These are phyloP conservation scores for Bruchidius siliquastri DNA, from an alignment of 2,888 invertebrate species.

Conservation along the genomic window DNA sequence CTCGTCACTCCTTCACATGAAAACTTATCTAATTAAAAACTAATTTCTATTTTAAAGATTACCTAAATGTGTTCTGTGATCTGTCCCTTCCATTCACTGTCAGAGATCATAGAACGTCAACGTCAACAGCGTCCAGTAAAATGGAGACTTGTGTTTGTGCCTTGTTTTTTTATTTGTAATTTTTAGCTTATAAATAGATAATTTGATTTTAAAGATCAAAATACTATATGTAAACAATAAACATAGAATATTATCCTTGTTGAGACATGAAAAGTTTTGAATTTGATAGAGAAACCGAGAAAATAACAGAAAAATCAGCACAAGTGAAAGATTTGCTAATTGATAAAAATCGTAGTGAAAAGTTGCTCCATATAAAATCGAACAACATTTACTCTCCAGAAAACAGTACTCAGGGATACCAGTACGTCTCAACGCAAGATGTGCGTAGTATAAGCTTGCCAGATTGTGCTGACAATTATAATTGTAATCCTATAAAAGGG, in stretches of 20 bases:
- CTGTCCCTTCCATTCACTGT: too few species aligned
- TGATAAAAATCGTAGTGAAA: conserved; percentile 10
- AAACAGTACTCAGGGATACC: conserved; percentile 5
- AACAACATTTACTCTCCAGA: conserved; percentile 5
- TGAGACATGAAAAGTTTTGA: conserved; percentile 23
- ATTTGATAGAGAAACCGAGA: conserved; percentile 11
- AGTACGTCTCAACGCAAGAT: conserved; percentile 24
- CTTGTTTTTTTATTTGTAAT: neutral
- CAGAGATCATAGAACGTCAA: too few species aligned
- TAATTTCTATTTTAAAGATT: too few species aligned
- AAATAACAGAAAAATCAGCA: conserved; percentile 10
- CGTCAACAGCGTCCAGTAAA: neutral
- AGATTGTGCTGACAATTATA: conserved; percentile 37
- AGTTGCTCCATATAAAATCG: conserved; percentile 5
- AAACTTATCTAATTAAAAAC: too few species aligned
- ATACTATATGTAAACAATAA: neutral
- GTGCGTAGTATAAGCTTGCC: conserved; percentile 46
- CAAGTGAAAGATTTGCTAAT: conserved; percentile 13
- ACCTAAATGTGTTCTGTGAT: too few species aligned
- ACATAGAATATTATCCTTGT: neutral
- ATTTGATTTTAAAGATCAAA: neutral
- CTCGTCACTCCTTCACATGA: too few species aligned
- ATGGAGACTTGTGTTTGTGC: neutral
- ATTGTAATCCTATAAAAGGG: conserved; percentile 33
- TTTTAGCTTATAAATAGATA: neutral